Conservation (phyloP, 30 jellyfish, hydroid and myxozoan genomes). For the Hydractinia echinata region DNA sequence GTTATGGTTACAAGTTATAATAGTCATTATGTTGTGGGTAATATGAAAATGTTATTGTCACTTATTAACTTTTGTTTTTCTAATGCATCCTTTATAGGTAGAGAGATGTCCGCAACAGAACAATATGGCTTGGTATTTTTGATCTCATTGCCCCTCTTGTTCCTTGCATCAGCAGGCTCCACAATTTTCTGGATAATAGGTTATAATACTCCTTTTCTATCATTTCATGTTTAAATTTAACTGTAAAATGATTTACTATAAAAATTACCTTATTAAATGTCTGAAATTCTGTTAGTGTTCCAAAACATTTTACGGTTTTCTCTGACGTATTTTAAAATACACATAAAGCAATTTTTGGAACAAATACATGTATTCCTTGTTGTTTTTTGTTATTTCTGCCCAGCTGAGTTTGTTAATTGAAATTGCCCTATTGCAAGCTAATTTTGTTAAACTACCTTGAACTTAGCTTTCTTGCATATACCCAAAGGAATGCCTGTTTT, state of each 20-base stretch:
- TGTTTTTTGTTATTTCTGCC: too few relatives aligned
- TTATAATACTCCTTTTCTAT: background rate
- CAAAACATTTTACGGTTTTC: background rate
- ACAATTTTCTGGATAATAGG: slow-evolving; percentile 96
- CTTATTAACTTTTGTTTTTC: too few relatives aligned
- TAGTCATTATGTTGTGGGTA: background rate
- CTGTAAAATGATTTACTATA: too few relatives aligned
- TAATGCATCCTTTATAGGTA: slow-evolving; percentile 46
- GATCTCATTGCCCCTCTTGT: slow-evolving; percentile 75
- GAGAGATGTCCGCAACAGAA: slow-evolving; percentile 58
- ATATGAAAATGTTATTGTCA: background rate
- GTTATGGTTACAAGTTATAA: background rate
- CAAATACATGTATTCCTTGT: too few relatives aligned
- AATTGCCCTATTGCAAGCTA: too few relatives aligned
- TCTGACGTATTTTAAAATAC: background rate
- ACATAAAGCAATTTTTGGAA: background rate
- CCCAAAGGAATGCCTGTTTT: too few relatives aligned
- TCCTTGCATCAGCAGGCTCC: slow-evolving; percentile 96
- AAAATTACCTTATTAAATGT: too few relatives aligned
- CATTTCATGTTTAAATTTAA: too few relatives aligned
- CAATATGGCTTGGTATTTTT: slow-evolving; percentile 70
- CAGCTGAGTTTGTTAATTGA: too few relatives aligned
- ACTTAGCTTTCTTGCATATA: too few relatives aligned
- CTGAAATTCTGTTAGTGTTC: too few relatives aligned
- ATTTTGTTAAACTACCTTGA: too few relatives aligned